Conservation (phyloP, 2,888 invertebrate genomes). For the Epirrhoe tristata region DNA sequence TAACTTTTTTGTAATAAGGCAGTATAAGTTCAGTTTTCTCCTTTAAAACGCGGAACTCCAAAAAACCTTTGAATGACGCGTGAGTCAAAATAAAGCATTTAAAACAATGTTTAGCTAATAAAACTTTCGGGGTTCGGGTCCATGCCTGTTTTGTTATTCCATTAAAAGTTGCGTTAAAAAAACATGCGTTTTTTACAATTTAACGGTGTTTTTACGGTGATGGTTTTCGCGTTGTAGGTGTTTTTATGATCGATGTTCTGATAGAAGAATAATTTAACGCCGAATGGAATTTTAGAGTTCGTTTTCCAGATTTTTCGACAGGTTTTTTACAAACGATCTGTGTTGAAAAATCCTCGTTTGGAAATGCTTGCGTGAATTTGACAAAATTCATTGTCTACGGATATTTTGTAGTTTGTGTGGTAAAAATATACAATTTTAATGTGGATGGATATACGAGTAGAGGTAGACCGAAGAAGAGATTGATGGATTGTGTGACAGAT, state of each 20-base stretch:
- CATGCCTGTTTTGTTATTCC: constrained; percentile 38
- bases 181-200: constrained; percentile 36
- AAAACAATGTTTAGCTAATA: constrained; percentile 35
- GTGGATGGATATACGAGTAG: too few species aligned
- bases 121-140: constrained; percentile 26
- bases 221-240: constrained; percentile 7
- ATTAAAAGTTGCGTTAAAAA: constrained; percentile 41
- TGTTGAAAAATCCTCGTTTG: not conserved
- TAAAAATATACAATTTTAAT: too few species aligned
- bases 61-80: not conserved
- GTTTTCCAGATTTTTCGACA: not conserved
- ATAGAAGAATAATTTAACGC: not conserved
- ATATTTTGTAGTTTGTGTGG: too few species aligned
- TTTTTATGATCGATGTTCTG: constrained; percentile 9
- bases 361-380: too few species aligned
- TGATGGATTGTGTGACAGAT: too few species aligned
- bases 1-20: too few species aligned
- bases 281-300: not conserved
- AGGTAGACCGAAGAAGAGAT: too few species aligned
- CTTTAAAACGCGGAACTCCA: not conserved
- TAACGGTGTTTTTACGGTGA: constrained; percentile 33
- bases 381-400: too few species aligned
- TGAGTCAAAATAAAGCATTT: constrained; percentile 18
- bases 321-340: not conserved
- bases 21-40: too few species aligned